Percentiles rank a stretch among this genome's conserved stretches.
These are phyloP conservation scores for Palythoa caribaeorum DNA, from an alignment of 92 coral and sea anemone species.

Conservation along the genomic window DNA sequence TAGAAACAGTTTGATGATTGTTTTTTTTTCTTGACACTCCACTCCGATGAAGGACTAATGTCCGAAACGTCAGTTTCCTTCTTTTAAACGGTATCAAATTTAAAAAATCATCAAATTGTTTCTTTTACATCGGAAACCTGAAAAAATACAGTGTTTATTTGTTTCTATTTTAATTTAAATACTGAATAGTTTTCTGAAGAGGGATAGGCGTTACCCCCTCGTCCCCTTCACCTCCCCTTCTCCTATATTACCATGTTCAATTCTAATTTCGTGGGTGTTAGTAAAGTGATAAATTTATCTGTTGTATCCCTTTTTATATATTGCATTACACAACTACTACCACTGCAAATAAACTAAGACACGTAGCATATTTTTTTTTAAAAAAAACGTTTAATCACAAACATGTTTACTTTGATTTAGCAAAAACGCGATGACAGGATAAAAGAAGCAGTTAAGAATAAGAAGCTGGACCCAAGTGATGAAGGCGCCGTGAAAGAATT, in stretches of 20 bases:
- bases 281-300: background rate
- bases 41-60: background rate
- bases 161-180: background rate
- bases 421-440: background rate
- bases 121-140: background rate
- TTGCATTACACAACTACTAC: background rate
- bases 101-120: background rate
- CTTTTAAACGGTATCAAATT: background rate
- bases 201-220: background rate
- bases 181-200: background rate
- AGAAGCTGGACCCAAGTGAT: constrained; percentile 2
- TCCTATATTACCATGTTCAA: background rate
- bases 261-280: background rate
- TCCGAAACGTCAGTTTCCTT: background rate
- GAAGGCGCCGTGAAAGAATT: background rate
- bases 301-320: background rate
- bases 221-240: constrained; percentile 13
- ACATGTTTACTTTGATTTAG: background rate
- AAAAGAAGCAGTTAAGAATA: background rate
- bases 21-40: background rate
- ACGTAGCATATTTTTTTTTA: background rate
- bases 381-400: background rate
- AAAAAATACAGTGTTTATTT: background rate
- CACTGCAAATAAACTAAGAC: constrained; percentile 8
- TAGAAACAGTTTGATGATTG: too few relatives aligned